These are phyloP conservation scores for Meloe dianella DNA, from an alignment of 2,888 invertebrate genomes.

Conservation along the genomic window DNA sequence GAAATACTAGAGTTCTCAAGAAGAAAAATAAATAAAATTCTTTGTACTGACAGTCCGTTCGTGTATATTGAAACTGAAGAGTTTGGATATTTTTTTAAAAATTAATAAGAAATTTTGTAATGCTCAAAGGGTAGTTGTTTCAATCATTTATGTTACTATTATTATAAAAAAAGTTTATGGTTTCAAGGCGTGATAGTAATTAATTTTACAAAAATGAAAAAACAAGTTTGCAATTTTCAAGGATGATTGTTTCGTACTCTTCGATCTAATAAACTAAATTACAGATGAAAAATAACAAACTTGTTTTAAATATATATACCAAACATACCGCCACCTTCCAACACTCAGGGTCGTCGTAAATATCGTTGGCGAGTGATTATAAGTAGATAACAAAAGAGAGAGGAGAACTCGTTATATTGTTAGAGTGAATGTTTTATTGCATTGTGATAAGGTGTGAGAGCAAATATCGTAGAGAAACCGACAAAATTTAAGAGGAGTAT, in stretches of 20 bases:
- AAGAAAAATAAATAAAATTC: constrained; percentile 8
- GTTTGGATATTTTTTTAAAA: constrained; percentile 58
- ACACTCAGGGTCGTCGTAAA: constrained; percentile 50
- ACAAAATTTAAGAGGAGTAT: constrained; percentile 44
- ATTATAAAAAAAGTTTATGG: background rate
- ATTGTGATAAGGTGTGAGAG: constrained; percentile 32
- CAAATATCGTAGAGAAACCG: constrained; percentile 13
- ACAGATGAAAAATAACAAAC: background rate
- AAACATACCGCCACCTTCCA: constrained; percentile 40
- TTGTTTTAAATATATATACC: constrained; percentile 1
- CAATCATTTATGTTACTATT: background rate
- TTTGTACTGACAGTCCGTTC: constrained; percentile 56
- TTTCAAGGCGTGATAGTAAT: background rate
- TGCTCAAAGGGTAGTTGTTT: constrained; percentile 53
- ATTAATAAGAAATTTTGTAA: constrained; percentile 52
- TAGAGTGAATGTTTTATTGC: constrained; percentile 30
- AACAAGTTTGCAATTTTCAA: background rate
- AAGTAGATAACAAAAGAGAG: constrained; percentile 10
- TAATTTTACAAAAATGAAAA: background rate
- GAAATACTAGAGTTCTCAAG: background rate
- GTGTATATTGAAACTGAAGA: constrained; percentile 52
- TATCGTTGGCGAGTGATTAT: constrained; percentile 36
- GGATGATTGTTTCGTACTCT: background rate
- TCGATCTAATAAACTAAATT: background rate
- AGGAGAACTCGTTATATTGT: constrained; percentile 22